Percentiles rank a stretch among this genome's conserved stretches.
phyloP scores from a whole-genome alignment of 2,888 invertebrate species.

The Hecatera dysodea region DNA sequence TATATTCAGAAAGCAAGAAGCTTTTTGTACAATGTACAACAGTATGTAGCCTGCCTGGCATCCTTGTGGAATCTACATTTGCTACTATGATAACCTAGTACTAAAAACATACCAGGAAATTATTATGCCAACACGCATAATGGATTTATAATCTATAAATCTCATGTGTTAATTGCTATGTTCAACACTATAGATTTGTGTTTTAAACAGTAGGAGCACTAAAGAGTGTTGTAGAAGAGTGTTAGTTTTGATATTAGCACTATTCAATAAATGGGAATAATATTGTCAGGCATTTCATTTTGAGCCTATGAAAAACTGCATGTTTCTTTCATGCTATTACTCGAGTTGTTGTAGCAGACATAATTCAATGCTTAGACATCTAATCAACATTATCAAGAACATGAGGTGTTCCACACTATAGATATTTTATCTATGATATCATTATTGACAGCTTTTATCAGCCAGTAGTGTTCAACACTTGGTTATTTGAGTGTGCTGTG shows the following conservation, averaged over 20 bases:
- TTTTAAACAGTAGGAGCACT: background rate
- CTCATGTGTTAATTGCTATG: background rate
- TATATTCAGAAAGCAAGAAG: background rate
- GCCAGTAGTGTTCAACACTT: conserved; percentile 68
- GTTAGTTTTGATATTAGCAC: background rate
- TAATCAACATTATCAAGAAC: conserved; percentile 41
- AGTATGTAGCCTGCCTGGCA: background rate
- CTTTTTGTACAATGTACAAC: background rate
- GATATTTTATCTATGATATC: conserved; percentile 63
- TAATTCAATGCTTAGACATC: background rate
- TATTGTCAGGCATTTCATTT: background rate
- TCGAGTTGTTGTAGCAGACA: background rate
- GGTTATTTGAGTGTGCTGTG: conserved; percentile 10
- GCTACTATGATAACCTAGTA: conserved; percentile 19
- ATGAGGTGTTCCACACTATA: conserved; percentile 44
- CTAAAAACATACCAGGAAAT: conserved; percentile 2
- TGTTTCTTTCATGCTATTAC: background rate
- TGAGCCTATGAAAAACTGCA: background rate
- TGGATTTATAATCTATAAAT: conserved; percentile 13
- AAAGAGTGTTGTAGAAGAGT: background rate
- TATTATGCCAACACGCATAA: background rate
- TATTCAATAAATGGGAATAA: background rate
- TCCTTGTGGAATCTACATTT: conserved; percentile 18
- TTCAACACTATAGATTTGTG: background rate
- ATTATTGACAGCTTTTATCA: conserved; percentile 70